Evolutionary conservation across 2,113 vertebrate species (phyloP).

Genomic region (rat (Rattus norvegicus)): DNA sequence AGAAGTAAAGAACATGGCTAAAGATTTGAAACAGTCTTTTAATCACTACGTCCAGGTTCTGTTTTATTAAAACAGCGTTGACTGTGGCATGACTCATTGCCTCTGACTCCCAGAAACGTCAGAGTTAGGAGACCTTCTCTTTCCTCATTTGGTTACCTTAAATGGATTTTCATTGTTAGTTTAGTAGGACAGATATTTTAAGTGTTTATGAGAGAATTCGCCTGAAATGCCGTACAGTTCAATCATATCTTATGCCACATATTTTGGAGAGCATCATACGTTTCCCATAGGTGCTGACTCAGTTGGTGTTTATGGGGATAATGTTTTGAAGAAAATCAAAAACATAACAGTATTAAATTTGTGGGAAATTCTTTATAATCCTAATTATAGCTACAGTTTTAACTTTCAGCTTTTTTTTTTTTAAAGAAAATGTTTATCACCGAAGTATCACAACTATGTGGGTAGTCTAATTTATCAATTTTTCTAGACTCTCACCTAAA

Average conservation of each 20-base stretch:
- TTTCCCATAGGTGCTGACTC: background rate
- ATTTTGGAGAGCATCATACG: conserved; percentile 12
- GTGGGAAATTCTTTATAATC: conserved; percentile 35
- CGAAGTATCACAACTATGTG: conserved; percentile 19
- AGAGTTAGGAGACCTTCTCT: background rate
- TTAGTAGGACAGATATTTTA: conserved; percentile 69
- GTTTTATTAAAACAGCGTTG: background rate
- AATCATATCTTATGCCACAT: conserved; percentile 70
- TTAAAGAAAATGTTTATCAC: conserved; percentile 25
- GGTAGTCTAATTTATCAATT: background rate
- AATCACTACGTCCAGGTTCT: background rate
- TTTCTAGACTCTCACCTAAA: conserved; percentile 22
- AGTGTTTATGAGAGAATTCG: conserved; percentile 76
- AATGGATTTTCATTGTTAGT: conserved; percentile 64
- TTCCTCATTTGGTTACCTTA: background rate
- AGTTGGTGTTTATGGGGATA: conserved; percentile 33
- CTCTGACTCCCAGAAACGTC: conserved; percentile 50
- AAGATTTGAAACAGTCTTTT: background rate
- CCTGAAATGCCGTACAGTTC: conserved; percentile 62
- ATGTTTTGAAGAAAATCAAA: background rate
- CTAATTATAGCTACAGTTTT: background rate
- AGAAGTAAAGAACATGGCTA: background rate
- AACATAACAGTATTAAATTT: conserved; percentile 12
- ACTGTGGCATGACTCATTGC: conserved; percentile 59
- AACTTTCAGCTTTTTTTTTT: background rate